These are phyloP conservation scores for Takifugu bimaculatus DNA, from an alignment of 2,113 vertebrate species.

Conservation along the genomic window DNA sequence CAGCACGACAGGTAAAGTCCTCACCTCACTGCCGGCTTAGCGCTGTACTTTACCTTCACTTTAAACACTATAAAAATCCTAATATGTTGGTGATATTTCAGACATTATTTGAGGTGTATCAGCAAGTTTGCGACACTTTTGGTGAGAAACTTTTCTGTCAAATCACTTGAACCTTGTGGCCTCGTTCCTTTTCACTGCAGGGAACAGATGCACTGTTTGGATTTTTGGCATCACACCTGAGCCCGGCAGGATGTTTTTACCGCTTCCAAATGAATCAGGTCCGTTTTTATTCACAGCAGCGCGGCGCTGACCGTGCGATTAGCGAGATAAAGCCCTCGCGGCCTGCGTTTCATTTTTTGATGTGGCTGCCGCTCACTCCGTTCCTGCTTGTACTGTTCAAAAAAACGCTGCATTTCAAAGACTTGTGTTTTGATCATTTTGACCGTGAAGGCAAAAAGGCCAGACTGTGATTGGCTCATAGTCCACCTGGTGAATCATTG, in stretches of 20 bases:
- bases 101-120: no score
- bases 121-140: not conserved
- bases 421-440: slow-evolving; percentile 14
- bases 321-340: slow-evolving; percentile 2
- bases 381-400: slow-evolving; percentile 48
- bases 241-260: slow-evolving; percentile 32
- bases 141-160: no score
- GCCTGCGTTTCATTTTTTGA: slow-evolving; percentile 14
- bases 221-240: not conserved
- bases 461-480: not conserved
- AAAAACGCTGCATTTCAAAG: slow-evolving; percentile 1
- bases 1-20: slow-evolving; percentile 52
- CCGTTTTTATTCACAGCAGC: not conserved
- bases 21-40: slow-evolving; percentile 26
- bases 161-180: no score
- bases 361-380: slow-evolving; percentile 44
- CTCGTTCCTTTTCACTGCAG: slow-evolving; percentile 2
- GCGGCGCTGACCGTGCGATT: slow-evolving; percentile 5
- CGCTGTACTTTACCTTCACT: slow-evolving; percentile 21
- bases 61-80: no score
- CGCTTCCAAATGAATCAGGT: slow-evolving; percentile 19
- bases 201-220: not conserved
- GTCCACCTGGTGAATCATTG: not conserved
- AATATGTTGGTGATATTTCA: no score
- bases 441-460: not conserved